Conservation (phyloP, 2,888 invertebrate species). For the Strigamia crassipes region DNA sequence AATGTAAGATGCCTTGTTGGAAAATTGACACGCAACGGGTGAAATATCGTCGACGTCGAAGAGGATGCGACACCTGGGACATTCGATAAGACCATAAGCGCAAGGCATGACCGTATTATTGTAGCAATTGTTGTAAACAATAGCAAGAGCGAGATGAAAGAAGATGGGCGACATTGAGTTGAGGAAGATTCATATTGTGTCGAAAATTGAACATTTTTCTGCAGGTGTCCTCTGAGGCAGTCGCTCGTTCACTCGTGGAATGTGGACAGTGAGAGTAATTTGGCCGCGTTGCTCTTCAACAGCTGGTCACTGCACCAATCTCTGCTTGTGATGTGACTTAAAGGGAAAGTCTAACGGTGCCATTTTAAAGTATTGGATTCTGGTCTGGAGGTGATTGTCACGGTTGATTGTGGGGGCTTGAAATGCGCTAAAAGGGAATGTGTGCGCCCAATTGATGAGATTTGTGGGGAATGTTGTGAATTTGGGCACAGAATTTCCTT, state of each 20-base stretch:
- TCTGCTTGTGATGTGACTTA: conserved; percentile 17
- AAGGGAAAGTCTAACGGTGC: background rate
- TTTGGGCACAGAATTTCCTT: background rate
- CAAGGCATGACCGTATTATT: no score
- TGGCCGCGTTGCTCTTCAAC: background rate
- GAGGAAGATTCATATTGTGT: background rate
- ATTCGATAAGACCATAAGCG: no score
- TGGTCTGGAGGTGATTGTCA: background rate
- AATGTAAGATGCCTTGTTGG: no score
- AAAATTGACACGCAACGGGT: no score
- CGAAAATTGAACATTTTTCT: conserved; percentile 21
- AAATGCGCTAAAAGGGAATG: background rate
- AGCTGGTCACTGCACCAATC: conserved; percentile 27
- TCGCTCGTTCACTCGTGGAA: background rate
- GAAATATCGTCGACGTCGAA: no score
- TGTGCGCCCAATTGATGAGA: background rate
- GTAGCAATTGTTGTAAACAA: background rate
- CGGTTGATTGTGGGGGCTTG: background rate
- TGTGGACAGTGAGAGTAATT: conserved; percentile 26
- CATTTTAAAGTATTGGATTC: background rate
- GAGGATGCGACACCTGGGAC: no score
- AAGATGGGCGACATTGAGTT: background rate
- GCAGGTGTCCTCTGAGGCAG: conserved; percentile 18
- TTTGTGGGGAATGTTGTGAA: background rate
- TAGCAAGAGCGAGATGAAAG: background rate